Evolutionary conservation across 2,797 vertebrate genomes (phyloP), one percentile per base, ranked within the genome.

Genomic region (Sebastes matsubarae): DNA sequence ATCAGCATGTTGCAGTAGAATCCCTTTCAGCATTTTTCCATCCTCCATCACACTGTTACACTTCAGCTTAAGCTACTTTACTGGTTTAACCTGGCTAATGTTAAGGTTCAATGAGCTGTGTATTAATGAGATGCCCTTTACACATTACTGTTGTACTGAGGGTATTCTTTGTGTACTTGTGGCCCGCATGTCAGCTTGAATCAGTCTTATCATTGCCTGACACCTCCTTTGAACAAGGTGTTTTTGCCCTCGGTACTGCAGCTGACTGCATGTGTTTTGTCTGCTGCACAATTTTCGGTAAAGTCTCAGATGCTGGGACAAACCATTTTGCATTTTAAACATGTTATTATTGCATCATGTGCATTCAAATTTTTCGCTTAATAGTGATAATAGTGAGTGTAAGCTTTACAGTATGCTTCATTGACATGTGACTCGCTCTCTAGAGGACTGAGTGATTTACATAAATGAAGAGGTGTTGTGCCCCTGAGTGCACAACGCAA

Each of bases 381-480:
- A 52, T n/a, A n/a, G 46, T 9, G 46, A 50, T 20, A 36, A 24
- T 18, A 38, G 22, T 30, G 13, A 58, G 54, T 16, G 18, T 25
- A 55, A 52, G 32, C 60, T 50, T 74, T 27, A 75, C 50, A 61
- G 25, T 38, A 22, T 66, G 13, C 57, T n/a, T 80, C 34, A 78
- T 86, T 85, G 58, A 63, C 67, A 81, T 75, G 58, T 64, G 59
- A 79, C 54, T 67, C 16, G 6, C 36, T 52, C 42, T 81, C 67
- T 22, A 68, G 69, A 70, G n/a, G 77, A 25, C 36, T 34, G 24
- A 71, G 42, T 29, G 70, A 79, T 88, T 85, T 66, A 52, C 36
- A 8, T 79, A 71, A 77, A 77, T 65, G 36, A 80, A 75, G 42
- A 71, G 80, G 57, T 86, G 69, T n/a, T 85, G 72, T 36, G 79